Percentiles rank a stretch among this genome's conserved stretches.
Evolutionary conservation across 1,140 invertebrate genomes (phyloP).

Genomic region (Dendroctonus valens): DNA sequence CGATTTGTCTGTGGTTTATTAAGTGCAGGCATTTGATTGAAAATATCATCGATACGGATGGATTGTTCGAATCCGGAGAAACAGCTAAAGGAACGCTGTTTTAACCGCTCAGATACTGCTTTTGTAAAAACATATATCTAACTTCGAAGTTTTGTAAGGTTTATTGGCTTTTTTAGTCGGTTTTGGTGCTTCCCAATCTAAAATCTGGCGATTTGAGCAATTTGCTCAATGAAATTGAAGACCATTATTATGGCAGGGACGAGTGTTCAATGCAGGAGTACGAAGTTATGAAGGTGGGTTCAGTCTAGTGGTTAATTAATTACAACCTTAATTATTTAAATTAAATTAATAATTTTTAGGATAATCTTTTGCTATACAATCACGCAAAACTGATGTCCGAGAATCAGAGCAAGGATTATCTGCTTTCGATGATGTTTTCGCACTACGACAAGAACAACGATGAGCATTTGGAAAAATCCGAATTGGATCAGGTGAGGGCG

Average conservation of each 20-base stretch:
- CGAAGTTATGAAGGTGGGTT: constrained; percentile 66
- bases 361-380: constrained; percentile 72
- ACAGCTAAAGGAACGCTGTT: neutral
- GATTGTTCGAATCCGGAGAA: neutral
- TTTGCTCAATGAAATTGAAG: constrained; percentile 45
- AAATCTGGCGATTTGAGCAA: constrained; percentile 25
- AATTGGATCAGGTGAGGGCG: constrained; percentile 61
- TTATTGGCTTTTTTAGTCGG: constrained; percentile 8
- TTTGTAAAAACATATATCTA: too few species aligned
- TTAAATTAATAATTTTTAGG: constrained; percentile 52
- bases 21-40: neutral
- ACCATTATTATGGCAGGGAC: constrained; percentile 39
- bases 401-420: constrained; percentile 67
- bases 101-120: too few species aligned
- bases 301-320: neutral
- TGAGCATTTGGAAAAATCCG: constrained; percentile 64
- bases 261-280: constrained; percentile 67
- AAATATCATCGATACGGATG: neutral
- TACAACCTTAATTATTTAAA: constrained; percentile 5
- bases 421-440: constrained; percentile 76
- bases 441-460: constrained; percentile 76
- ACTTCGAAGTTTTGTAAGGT: too few species aligned
- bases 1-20: constrained; percentile 1
- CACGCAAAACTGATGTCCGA: constrained; percentile 67
- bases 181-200: constrained; percentile 19